Conservation (phyloP, 2,797 vertebrate species). For the Euphonia xanthogaster region DNA sequence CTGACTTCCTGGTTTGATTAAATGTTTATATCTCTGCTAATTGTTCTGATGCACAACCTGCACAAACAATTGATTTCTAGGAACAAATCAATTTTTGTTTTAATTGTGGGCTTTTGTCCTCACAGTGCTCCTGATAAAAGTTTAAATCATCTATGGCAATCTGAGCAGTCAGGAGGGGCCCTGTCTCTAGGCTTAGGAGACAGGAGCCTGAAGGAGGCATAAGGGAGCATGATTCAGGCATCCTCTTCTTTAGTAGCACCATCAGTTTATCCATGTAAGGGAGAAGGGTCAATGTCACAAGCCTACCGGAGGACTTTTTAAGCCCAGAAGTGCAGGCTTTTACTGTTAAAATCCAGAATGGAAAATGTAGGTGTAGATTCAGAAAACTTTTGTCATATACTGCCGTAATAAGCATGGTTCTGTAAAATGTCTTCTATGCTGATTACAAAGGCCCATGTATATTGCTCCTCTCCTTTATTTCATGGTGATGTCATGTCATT, state of each 20-base stretch:
- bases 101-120: neutral
- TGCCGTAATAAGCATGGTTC: neutral
- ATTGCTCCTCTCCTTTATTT: neutral
- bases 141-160: neutral
- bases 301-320: neutral
- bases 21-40: neutral
- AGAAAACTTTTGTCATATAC: neutral
- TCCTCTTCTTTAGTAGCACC: neutral
- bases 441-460: neutral
- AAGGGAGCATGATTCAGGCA: neutral
- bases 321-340: neutral
- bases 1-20: neutral
- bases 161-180: neutral
- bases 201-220: neutral
- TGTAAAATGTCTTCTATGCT: neutral
- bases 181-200: neutral
- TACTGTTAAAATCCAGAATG: neutral
- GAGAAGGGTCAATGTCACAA: neutral
- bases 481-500: neutral
- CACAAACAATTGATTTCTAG: neutral
- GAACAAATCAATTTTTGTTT: neutral
- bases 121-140: neutral
- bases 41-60: neutral
- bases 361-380: neutral
- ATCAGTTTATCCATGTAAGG: neutral